Percentiles rank a stretch among this genome's conserved stretches.
These are phyloP conservation scores for Hemibagrus wyckioides DNA, from an alignment of 2,113 vertebrate species.

Conservation along the genomic window DNA sequence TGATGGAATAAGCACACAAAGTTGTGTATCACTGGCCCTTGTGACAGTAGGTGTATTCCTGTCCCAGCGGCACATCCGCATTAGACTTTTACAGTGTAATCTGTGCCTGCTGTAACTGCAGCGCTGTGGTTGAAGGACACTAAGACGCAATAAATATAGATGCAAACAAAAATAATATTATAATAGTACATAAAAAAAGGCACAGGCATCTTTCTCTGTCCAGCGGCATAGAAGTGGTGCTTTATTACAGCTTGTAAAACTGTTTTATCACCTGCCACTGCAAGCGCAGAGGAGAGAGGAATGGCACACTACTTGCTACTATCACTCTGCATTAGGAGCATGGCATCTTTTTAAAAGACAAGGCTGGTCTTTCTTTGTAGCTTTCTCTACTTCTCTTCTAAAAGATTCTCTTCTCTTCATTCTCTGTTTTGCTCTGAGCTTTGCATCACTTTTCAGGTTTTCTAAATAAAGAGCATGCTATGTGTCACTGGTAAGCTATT, in stretches of 20 bases:
- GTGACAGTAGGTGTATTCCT: conserved; percentile 38
- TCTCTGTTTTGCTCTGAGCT: neutral
- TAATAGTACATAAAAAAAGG: conserved; percentile 58
- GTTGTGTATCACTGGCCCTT: conserved; percentile 41
- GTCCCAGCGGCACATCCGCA: conserved; percentile 34
- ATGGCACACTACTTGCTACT: conserved; percentile 27
- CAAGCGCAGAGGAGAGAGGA: conserved; percentile 44
- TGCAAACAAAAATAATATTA: conserved; percentile 61
- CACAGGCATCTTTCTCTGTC: conserved; percentile 44
- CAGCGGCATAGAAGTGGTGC: conserved; percentile 51
- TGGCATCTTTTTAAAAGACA: conserved; percentile 18
- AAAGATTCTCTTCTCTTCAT: neutral
- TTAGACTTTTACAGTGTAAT: conserved; percentile 63
- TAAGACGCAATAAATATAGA: conserved; percentile 55
- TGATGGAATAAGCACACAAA: conserved; percentile 43
- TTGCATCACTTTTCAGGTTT: neutral
- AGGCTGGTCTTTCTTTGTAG: neutral
- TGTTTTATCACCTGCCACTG: conserved; percentile 63
- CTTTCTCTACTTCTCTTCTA: conserved; percentile 14
- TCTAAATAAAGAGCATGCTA: neutral
- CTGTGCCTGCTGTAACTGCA: conserved; percentile 39
- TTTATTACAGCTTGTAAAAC: conserved; percentile 67
- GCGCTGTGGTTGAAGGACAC: conserved; percentile 53
- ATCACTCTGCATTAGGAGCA: conserved; percentile 37
- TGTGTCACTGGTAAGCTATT: neutral